Conservation (phyloP, 1,140 invertebrate species). For the Laupala kohalensis region DNA sequence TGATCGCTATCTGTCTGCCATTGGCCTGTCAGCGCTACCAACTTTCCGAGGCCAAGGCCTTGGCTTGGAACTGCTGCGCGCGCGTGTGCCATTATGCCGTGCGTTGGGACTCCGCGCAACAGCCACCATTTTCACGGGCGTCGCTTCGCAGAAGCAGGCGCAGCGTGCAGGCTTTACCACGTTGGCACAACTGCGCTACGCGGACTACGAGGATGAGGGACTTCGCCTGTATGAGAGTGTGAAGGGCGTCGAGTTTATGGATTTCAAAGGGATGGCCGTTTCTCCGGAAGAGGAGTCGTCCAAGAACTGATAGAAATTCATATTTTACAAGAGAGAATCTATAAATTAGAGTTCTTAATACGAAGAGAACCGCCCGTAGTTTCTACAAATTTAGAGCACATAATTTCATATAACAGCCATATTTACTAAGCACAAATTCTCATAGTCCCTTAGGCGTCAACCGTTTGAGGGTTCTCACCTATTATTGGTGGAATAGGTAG, state of each 20-base stretch:
- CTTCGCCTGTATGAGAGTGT: conserved; percentile 14
- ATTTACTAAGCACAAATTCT: too few species aligned
- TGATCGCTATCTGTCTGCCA: conserved; percentile 13
- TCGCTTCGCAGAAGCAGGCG: conserved; percentile 14
- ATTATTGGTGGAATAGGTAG: too few species aligned
- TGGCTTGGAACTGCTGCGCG: conserved; percentile 12
- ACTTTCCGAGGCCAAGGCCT: conserved; percentile 15
- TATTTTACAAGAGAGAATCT: too few species aligned
- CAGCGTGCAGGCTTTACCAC: conserved; percentile 13
- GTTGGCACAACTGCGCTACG: conserved; percentile 9
- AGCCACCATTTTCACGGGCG: conserved; percentile 15
- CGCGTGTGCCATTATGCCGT: conserved; percentile 12
- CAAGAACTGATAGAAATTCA: too few species aligned
- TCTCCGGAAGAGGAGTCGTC: neutral
- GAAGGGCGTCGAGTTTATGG: neutral
- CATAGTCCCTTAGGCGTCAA: too few species aligned
- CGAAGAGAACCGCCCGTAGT: too few species aligned
- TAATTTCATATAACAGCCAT: too few species aligned
- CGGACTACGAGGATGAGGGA: conserved; percentile 17
- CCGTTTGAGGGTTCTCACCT: too few species aligned
- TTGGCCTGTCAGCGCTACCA: conserved; percentile 14
- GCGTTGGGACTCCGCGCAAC: conserved; percentile 15
- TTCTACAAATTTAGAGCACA: too few species aligned
- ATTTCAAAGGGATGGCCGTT: neutral
- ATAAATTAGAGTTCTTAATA: too few species aligned